Conservation (phyloP, 2,797 vertebrate species). For the Neostethus bicornis region DNA sequence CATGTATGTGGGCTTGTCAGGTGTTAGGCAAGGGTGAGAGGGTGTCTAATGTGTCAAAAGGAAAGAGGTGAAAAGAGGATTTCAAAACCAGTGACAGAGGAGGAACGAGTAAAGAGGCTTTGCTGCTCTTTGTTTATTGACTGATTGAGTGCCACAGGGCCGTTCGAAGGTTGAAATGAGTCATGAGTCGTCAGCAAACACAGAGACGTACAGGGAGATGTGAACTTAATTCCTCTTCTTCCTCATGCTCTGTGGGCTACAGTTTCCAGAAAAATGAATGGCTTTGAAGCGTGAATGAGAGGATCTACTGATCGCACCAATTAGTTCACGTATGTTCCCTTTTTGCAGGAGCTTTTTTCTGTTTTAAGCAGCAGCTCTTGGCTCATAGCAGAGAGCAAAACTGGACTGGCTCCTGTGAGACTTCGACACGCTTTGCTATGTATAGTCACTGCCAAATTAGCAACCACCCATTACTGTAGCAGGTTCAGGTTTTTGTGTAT, state of each 20-base stretch:
- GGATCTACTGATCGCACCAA: constrained; percentile 60
- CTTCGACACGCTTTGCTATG: constrained; percentile 47
- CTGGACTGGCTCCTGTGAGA: constrained; percentile 68
- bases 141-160: constrained; percentile 50
- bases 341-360: constrained; percentile 52
- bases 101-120: constrained; percentile 35
- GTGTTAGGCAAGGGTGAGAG: constrained; percentile 6
- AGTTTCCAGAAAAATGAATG: constrained; percentile 66
- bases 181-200: constrained; percentile 65
- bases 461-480: constrained; percentile 39
- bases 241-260: constrained; percentile 23
- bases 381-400: constrained; percentile 56
- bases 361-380: constrained; percentile 36
- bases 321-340: constrained; percentile 63
- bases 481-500: constrained; percentile 9
- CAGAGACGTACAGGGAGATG: constrained; percentile 23
- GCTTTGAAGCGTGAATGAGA: constrained; percentile 64
- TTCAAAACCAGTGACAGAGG: constrained; percentile 36
- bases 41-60: constrained; percentile 45
- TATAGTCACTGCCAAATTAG: constrained; percentile 63
- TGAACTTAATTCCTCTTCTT: constrained; percentile 5
- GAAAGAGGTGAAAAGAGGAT: constrained; percentile 38
- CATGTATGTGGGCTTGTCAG: background rate
- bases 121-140: constrained; percentile 69
- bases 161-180: constrained; percentile 68